phyloP scores from a whole-genome alignment of 2,797 vertebrate genomes.

The Anomalospiza imberbis region DNA sequence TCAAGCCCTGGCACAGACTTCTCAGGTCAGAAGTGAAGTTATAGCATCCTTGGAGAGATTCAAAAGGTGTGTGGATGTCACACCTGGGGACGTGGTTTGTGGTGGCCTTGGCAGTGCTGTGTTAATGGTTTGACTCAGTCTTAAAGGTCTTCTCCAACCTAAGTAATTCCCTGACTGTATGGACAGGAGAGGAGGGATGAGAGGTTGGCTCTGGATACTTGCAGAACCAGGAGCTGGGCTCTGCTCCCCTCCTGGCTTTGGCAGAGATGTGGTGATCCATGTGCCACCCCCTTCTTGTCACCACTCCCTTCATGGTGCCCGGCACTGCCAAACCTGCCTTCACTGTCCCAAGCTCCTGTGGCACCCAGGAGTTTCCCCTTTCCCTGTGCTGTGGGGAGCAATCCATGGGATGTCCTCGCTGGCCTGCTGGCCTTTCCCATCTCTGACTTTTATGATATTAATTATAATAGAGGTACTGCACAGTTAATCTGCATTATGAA shows the following conservation, averaged over 20 bases:
- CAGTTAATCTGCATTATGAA: constrained; percentile 56
- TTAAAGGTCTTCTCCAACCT: not conserved
- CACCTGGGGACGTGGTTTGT: not conserved
- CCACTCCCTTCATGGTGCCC: rapidly evolving
- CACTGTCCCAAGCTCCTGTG: not conserved
- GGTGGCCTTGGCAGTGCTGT: not conserved
- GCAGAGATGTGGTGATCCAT: rapidly evolving
- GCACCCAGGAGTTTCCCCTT: not conserved
- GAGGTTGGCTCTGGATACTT: not conserved
- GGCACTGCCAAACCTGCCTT: not conserved
- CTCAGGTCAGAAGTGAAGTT: not conserved
- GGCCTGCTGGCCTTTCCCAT: not conserved
- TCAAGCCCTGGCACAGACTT: not conserved
- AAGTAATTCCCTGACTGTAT: not conserved
- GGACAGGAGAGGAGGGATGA: not conserved
- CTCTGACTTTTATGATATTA: constrained; percentile 25
- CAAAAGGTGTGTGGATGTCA: rapidly evolving
- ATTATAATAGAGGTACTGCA: constrained; percentile 35
- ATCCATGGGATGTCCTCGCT: not conserved
- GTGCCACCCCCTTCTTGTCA: not conserved
- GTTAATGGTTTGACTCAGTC: not conserved
- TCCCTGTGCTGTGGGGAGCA: not conserved
- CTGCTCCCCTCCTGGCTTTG: not conserved
- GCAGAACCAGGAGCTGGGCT: not conserved
- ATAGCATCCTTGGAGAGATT: not conserved